Conservation (phyloP, 2,113 vertebrate species). For the Phainopepla nitens region DNA sequence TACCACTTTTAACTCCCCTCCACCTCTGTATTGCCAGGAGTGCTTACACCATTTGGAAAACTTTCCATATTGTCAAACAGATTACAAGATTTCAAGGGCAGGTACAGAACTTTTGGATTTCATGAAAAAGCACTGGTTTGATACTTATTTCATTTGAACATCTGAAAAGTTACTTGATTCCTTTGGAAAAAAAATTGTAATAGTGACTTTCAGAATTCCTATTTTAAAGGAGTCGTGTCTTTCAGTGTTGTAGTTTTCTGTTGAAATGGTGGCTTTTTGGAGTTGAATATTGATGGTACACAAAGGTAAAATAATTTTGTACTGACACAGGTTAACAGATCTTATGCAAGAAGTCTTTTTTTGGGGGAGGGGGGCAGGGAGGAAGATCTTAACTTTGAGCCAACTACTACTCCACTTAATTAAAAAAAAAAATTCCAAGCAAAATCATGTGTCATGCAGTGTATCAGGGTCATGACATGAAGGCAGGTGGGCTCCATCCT, state of each 20-base stretch:
- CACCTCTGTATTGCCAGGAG: background rate
- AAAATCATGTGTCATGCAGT: background rate
- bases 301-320: background rate
- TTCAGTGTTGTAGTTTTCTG: background rate
- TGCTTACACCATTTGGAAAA: background rate
- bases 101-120: background rate
- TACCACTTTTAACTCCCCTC: background rate
- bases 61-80: background rate
- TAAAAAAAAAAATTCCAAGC: background rate
- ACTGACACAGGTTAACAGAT: background rate
- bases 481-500: background rate
- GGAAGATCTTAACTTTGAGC: background rate
- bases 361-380: too few relatives aligned
- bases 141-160: background rate
- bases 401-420: background rate
- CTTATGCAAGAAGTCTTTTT: background rate
- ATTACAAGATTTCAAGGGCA: background rate
- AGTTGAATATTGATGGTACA: background rate
- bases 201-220: background rate
- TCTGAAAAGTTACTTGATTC: background rate
- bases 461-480: background rate
- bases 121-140: background rate
- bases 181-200: background rate
- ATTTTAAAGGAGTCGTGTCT: background rate
- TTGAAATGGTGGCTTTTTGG: background rate